A percentile compares a stretch with the other conserved stretches of the same genome.
phyloP scores from a whole-genome alignment of 2,888 invertebrate genomes.

The Yponomeuta evonymella region DNA sequence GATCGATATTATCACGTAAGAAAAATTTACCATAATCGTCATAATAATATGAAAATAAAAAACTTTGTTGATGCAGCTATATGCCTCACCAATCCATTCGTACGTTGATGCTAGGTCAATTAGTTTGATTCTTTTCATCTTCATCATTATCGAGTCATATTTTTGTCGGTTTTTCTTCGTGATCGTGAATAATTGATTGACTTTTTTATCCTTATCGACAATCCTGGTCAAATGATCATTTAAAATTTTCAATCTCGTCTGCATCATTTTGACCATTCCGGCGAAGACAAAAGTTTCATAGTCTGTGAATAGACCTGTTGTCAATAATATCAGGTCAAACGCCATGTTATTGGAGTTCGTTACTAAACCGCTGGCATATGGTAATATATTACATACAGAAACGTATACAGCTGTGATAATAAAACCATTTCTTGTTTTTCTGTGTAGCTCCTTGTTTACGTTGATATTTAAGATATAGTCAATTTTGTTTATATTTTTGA shows the following conservation, averaged over 20 bases:
- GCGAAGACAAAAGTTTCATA: neutral
- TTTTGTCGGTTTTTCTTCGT: neutral
- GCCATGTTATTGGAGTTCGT: neutral
- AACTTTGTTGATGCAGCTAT: slow-evolving; percentile 38
- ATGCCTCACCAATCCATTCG: slow-evolving; percentile 40
- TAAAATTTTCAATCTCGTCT: neutral
- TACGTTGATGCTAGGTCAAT: slow-evolving; percentile 40
- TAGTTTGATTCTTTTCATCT: neutral
- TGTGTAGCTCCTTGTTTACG: neutral
- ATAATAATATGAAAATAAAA: slow-evolving; percentile 54
- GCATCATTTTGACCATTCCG: neutral
- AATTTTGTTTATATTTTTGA: neutral
- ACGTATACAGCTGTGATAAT: neutral
- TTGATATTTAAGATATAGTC: neutral
- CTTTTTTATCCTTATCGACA: neutral
- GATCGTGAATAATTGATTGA: neutral
- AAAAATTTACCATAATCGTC: slow-evolving; percentile 40
- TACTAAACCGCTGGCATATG: neutral
- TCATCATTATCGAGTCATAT: neutral
- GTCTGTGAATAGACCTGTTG: neutral
- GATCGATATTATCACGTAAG: slow-evolving; percentile 44
- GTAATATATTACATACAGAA: neutral
- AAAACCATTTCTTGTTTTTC: neutral
- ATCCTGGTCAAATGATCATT: neutral
- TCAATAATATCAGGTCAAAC: neutral